Base-by-base conservation (phyloP, 2,888 invertebrate genomes). In the Automeris io region DNA sequence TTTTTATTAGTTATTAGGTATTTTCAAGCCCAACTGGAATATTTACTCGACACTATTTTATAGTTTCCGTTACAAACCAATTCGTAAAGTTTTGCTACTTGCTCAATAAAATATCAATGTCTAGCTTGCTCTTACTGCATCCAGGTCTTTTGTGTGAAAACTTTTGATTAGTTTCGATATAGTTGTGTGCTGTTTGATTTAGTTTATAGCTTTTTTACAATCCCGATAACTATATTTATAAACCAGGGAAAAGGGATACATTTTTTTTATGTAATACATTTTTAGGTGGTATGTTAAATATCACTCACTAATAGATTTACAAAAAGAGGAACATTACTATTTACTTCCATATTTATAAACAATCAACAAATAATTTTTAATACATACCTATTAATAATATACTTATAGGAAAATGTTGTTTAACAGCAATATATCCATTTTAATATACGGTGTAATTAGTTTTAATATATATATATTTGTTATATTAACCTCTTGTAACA, bases 91-190 rank as follows among this genome's bases (percentile, higher is more conserved):
- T 71, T 51, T 53, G 52, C 43, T 57, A 52, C 54, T 62, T 51
- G 60, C 65, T 70, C 70, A 70, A 75, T 71, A 74, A 73, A 76
- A 73, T 57, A 67, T 59, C 67, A 53, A 68, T 67, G 64, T 61
- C 60, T 67, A 63, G 57, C 49, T 58, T 50, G 60, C 57, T 67
- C 57, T 61, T 59, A 62, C 64, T 70, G 68, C 62, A 68, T 67
- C 65, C 59, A 59, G 59, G 54, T 68, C 70, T 68, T 69, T 71
- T 68, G 64, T 57, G 54, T 54, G 49, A 51, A 61, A 78, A 79
- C 51, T 77, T 78, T 71, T 75, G 76, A 78, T 77, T 78, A 65
- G 71, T 73, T 77, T 66, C 50, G 61, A 64, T 59, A 51, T 54
- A 52, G 59, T 63, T 54, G 53, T 51, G 48, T 51, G 48, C 49